Base-by-base conservation (phyloP, 2,797 vertebrate species). In the Pagetopsis macropterus region DNA sequence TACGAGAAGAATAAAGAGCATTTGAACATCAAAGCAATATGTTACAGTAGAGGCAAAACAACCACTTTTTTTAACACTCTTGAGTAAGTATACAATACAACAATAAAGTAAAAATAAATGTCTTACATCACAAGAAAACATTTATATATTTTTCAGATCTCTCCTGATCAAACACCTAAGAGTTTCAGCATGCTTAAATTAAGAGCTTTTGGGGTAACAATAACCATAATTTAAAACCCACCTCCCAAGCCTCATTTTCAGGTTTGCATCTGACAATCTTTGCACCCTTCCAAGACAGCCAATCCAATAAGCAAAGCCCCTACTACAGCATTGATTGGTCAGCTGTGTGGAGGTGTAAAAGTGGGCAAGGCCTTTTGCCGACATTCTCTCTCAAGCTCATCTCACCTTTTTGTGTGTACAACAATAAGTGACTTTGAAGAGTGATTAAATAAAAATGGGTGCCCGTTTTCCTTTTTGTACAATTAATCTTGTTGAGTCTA, bases 251-350 rank as follows among this genome's bases (percentile, higher is more conserved):
- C 15, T 3, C n/a, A 10, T 58, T 14, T 13, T 21, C 6, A 21
- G 56, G 37, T 31, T 58, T 17, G n/a, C 41, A 41, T 58, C 56
- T 33, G 56, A 56, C 54, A n/a, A n/a, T 56, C n/a, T 6, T 37
- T 56, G 31, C 3, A 37, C 54, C 4, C 37, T 56, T 56, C 54
- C 10, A 10, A 58, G 37, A 58, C 3, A 40, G 33, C 40, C 33
- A n/a, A 40, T n/a, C 49, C 12, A 1, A 51, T 51, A 51, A 51
- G 50, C 50, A 51, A 19, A 51, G 21, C 21, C 21, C 14, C 21
- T 52, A 11, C 41, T 27, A 11, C 41, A 10, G 1, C 9, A 43
- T 9, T 43, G 51, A 52, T 52, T 52, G 7, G 21, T 21, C 21
- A 15, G 50, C 12, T 52, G 50, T 15, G 50, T 27, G 51, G 13